Evolutionary conservation across 2,797 vertebrate species (phyloP).

Genomic region (Chrosomus eos): DNA sequence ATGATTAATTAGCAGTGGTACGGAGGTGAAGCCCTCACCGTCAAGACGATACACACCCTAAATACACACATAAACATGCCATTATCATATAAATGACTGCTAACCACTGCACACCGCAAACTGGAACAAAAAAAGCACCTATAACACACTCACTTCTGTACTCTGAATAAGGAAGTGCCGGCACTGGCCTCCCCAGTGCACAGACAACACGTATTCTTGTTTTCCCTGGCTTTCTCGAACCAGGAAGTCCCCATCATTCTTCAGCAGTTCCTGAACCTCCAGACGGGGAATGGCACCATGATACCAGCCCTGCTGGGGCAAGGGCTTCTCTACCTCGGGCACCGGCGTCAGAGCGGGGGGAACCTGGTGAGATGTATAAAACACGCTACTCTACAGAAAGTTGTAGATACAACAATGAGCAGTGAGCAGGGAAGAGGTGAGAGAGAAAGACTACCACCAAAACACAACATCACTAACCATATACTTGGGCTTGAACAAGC

Average conservation of each 20-base stretch:
- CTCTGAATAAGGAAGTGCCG: conserved; percentile 95
- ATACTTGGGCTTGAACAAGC: conserved; percentile 86
- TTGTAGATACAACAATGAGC: not conserved
- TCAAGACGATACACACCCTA: conserved; percentile 92
- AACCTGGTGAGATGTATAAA: conserved; percentile 73
- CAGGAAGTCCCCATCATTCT: conserved; percentile 86
- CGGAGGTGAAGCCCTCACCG: conserved; percentile 84
- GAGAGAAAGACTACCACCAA: not conserved
- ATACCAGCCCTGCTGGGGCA: conserved; percentile 93
- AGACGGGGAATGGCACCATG: conserved; percentile 90
- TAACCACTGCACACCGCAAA: not conserved
- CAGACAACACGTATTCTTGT: conserved; percentile 90
- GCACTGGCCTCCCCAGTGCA: conserved; percentile 85
- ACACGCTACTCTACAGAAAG: conserved; percentile 51
- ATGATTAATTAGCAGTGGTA: conserved; percentile 87
- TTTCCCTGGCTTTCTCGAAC: conserved; percentile 94
- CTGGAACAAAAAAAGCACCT: not conserved
- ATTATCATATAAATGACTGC: not conserved
- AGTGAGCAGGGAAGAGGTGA: not conserved
- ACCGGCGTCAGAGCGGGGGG: conserved; percentile 73
- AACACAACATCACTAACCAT: conserved; percentile 74
- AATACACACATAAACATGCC: conserved; percentile 30
- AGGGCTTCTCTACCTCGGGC: conserved; percentile 85
- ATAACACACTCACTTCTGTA: conserved; percentile 79
- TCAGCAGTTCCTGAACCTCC: conserved; percentile 88